A percentile compares a stretch with the other conserved stretches of the same genome.
phyloP scores from a whole-genome alignment of 2,888 invertebrate genomes.

The Bedellia somnulentella region DNA sequence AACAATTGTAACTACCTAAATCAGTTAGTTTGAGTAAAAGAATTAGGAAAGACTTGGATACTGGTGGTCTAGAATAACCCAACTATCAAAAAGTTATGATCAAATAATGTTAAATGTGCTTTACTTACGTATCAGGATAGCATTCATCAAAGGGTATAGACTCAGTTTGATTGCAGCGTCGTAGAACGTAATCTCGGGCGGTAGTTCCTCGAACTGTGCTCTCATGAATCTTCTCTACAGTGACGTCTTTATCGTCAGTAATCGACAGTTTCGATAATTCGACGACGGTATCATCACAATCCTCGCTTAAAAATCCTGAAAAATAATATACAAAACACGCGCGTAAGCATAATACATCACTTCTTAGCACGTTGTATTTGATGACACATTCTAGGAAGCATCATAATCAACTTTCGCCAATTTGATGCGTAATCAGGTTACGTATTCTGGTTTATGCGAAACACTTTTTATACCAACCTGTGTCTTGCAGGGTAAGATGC shows the following conservation, averaged over 20 bases:
- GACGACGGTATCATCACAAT: constrained; percentile 60
- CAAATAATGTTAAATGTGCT: too few species aligned
- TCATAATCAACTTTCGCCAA: constrained; percentile 44
- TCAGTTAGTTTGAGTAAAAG: too few species aligned
- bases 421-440: constrained; percentile 28
- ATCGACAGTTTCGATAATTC: constrained; percentile 56
- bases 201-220: constrained; percentile 30
- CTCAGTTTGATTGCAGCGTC: constrained; percentile 68
- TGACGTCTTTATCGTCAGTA: constrained; percentile 44
- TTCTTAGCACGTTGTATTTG: constrained; percentile 15
- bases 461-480: constrained; percentile 55
- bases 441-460: constrained; percentile 13
- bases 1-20: too few species aligned
- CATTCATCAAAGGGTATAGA: constrained; percentile 65
- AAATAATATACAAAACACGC: constrained; percentile 12
- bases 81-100: too few species aligned
- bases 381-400: constrained; percentile 42
- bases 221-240: constrained; percentile 45
- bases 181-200: constrained; percentile 57
- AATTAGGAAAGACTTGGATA: too few species aligned
- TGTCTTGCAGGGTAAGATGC: constrained; percentile 60
- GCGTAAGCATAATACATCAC: too few species aligned
- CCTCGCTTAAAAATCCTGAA: constrained; percentile 54
- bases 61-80: too few species aligned
- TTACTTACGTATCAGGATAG: constrained; percentile 68